phyloP scores from a whole-genome alignment of 2,113 vertebrate genomes.

The Turdus rufiventris region DNA sequence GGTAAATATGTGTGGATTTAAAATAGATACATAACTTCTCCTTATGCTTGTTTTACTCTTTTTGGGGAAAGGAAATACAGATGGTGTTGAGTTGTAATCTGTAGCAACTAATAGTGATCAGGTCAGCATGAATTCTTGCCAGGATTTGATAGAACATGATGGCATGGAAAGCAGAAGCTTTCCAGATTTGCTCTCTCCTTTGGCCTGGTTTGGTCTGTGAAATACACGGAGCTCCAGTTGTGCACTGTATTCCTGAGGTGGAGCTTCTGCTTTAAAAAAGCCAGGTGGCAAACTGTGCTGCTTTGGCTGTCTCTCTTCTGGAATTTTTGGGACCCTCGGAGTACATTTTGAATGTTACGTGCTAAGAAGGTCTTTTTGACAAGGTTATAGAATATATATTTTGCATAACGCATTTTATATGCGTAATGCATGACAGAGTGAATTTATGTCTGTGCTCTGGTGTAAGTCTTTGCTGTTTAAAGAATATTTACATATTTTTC shows the following conservation, averaged over 20 bases:
- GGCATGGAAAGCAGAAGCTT: constrained; percentile 54
- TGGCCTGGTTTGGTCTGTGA: constrained; percentile 20
- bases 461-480: background rate
- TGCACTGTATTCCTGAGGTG: background rate
- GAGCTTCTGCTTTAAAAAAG: background rate
- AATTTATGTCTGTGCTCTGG: background rate
- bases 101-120: constrained; percentile 45
- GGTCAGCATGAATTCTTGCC: constrained; percentile 66
- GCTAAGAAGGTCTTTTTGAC: background rate
- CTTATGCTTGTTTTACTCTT: constrained; percentile 32
- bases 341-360: background rate
- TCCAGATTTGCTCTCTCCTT: constrained; percentile 42
- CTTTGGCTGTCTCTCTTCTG: background rate
- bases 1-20: constrained; percentile 58
- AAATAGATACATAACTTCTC: constrained; percentile 25
- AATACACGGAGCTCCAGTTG: background rate
- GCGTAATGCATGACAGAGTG: background rate
- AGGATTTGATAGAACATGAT: constrained; percentile 52
- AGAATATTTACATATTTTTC: background rate
- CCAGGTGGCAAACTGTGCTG: background rate
- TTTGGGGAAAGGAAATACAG: constrained; percentile 7
- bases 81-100: constrained; percentile 56
- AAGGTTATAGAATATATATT: background rate
- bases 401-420: background rate
- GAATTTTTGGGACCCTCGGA: background rate